Percentiles rank a stretch among this genome's conserved stretches.
These are phyloP conservation scores for Ceuthmochares aereus DNA, from an alignment of 2,113 vertebrate species.

Conservation along the genomic window DNA sequence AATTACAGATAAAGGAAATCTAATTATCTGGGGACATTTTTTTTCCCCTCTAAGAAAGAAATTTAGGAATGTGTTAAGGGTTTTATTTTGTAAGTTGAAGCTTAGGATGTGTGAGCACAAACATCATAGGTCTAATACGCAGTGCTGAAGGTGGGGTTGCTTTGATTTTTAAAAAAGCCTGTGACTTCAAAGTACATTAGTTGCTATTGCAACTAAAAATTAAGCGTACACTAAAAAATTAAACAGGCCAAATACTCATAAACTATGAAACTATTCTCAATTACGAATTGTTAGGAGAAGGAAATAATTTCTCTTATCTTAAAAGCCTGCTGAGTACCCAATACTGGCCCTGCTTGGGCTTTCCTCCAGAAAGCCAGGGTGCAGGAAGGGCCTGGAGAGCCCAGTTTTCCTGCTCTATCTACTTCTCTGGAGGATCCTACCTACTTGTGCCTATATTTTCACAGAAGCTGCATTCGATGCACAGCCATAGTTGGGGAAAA, in stretches of 20 bases:
- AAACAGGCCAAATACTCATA: neutral
- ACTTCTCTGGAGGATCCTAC: neutral
- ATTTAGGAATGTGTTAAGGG: neutral
- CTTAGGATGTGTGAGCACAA: neutral
- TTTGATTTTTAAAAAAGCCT: neutral
- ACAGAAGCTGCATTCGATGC: neutral
- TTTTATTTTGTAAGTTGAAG: neutral
- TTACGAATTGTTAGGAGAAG: neutral
- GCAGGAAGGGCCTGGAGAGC: neutral
- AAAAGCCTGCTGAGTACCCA: neutral
- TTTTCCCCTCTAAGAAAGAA: neutral
- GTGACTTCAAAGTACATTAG: neutral
- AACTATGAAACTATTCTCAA: neutral
- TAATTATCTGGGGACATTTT: neutral
- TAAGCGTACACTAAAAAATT: neutral
- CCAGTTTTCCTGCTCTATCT: neutral
- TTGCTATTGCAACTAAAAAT: neutral
- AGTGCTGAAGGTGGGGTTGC: neutral
- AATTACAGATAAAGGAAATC: neutral
- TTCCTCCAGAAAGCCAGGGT: neutral
- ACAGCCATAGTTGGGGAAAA: neutral
- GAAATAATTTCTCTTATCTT: neutral
- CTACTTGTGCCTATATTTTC: neutral
- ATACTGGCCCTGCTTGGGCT: neutral
- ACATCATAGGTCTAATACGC: rapidly evolving